Evolutionary conservation across 2,113 vertebrate genomes (phyloP).

Genomic region (Silurus glanis): DNA sequence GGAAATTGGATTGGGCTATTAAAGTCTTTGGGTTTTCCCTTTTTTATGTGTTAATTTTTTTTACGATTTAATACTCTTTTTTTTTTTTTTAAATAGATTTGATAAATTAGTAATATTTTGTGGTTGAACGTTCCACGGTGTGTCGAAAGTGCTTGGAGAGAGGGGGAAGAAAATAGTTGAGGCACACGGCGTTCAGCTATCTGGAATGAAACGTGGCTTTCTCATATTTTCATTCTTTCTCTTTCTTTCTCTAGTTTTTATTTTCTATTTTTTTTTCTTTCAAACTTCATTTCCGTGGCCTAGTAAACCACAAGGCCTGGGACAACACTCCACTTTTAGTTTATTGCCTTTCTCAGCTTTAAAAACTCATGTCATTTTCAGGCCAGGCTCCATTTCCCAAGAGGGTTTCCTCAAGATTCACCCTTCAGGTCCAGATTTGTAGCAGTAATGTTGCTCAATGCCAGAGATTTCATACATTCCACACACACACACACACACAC

Average conservation of each 20-base stretch:
- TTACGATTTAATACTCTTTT: no score
- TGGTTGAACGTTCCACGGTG: neutral
- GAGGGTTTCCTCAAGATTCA: neutral
- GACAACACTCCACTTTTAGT: neutral
- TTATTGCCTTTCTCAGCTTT: neutral
- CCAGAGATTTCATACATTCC: neutral
- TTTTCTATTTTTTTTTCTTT: no score
- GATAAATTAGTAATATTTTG: neutral
- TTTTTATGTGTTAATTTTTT: neutral
- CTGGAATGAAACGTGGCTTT: conserved; percentile 48
- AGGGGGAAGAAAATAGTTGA: neutral
- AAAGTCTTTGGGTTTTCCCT: neutral
- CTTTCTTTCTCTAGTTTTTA: neutral
- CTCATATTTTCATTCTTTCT: neutral
- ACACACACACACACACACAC: neutral
- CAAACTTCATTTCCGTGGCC: neutral
- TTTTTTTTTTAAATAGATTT: no score
- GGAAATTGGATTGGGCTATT: no score
- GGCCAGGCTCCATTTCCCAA: neutral
- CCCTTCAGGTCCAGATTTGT: neutral
- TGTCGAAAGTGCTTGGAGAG: neutral
- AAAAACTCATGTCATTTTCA: neutral
- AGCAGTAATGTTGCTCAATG: neutral
- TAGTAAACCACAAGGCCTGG: neutral
- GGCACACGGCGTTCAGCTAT: neutral